Conservation (phyloP, 2,888 invertebrate genomes). For the Leptopilina myrica region DNA sequence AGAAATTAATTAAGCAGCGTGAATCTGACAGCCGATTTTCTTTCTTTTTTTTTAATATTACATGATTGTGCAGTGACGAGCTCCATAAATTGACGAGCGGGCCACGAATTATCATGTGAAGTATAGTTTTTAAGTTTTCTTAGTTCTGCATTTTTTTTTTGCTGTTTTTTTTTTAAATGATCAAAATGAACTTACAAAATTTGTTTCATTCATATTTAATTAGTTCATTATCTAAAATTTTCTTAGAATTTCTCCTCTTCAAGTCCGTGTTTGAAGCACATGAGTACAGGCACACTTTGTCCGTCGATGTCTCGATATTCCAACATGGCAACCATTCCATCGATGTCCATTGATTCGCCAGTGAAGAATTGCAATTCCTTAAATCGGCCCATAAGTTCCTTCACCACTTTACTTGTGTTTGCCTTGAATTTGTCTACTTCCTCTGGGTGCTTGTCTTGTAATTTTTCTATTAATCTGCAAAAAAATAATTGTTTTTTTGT, state of each 20-base stretch:
- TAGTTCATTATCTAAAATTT: conserved; percentile 72
- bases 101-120: conserved; percentile 61
- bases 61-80: conserved; percentile 70
- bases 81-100: conserved; percentile 51
- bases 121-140: too few relatives aligned
- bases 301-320: conserved; percentile 95
- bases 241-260: conserved; percentile 95
- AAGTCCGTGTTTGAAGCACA: conserved; percentile 98
- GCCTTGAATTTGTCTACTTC: conserved; percentile 93
- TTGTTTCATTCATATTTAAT: conserved; percentile 61
- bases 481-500: too few relatives aligned
- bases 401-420: conserved; percentile 96
- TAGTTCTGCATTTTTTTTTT: neutral
- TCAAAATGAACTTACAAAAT: conserved; percentile 69
- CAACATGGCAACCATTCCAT: conserved; percentile 95
- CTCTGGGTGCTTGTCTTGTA: conserved; percentile 88
- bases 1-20: conserved; percentile 54
- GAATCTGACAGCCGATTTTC: conserved; percentile 63
- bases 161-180: conserved; percentile 21
- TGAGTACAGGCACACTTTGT: conserved; percentile 89
- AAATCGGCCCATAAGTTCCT: conserved; percentile 92
- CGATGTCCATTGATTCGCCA: conserved; percentile 95
- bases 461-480: conserved; percentile 83
- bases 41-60: conserved; percentile 61
- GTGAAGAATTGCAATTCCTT: conserved; percentile 95